Evolutionary conservation across 2,888 invertebrate genomes (phyloP), one percentile per base, ranked within the genome.

Genomic region (Pterostichus niger): DNA sequence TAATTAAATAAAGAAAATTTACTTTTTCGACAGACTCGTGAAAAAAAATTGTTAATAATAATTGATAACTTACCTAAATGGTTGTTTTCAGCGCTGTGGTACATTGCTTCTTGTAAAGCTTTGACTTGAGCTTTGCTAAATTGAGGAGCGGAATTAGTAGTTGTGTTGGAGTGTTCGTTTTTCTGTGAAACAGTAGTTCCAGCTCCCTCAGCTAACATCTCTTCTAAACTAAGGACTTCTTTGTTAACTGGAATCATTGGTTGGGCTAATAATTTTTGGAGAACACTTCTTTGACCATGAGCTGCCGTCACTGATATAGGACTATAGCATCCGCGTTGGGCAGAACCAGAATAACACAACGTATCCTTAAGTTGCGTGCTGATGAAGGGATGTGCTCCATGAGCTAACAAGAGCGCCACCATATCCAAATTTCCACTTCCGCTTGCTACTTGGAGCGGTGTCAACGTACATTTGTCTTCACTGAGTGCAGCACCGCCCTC

Each of bases 101-200:
- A 98, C 96, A 98, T 96, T 24, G 98, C 97, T 89, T 98, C 97
- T 88, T 97, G 97, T 83, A 97, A 91, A 59, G 96, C 94, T 86
- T 96, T 94, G 85, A 95, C 94, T 90, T 97, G 97, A 44, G 94
- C 92, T 90, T 97, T 97, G 86, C 93, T 96, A 87, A 96, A 92
- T 83, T 91, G 91, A n/a, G 89, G 88, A 52, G 92, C 88, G 2
- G 91, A 85, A 86, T 85, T 88, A 13, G 87, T 86, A 52, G 87
- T 33, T 9, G 52, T 13, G 24, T 56, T 75, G 59, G 83, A 82
- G 75, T 85, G 78, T 73, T 84, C 85, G 10, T 85, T 84, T 44
- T 86, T 86, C 10, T 84, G 85, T 10, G 84, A 75, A 0, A 84
- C 87, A 5, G 88, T 86, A 76, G 80, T 82, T 15, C 52, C 84